Conservation (phyloP, 2,888 invertebrate genomes). For the Ypsolopha scabrella region DNA sequence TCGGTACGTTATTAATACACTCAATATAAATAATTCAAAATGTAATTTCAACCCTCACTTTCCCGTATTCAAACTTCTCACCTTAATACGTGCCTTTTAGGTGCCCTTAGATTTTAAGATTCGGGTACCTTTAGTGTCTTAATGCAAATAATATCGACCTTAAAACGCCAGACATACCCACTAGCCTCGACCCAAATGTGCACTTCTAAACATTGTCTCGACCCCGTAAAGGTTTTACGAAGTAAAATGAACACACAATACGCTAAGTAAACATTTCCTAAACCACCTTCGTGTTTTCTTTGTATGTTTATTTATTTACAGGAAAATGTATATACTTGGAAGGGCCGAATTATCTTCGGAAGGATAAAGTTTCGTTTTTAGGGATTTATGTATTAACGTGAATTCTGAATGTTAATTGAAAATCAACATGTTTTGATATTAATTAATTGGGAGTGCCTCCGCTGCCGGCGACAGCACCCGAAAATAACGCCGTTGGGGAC, state of each 20-base stretch:
- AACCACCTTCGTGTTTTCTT: constrained; percentile 12
- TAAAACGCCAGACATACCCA: constrained; percentile 12
- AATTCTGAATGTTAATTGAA: too few relatives aligned
- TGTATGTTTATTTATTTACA: neutral
- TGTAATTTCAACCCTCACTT: constrained; percentile 21
- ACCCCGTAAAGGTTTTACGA: constrained; percentile 12
- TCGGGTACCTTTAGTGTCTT: constrained; percentile 12
- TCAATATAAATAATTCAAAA: neutral
- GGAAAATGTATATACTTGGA: too few relatives aligned
- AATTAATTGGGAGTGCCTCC: too few relatives aligned
- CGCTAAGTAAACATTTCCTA: constrained; percentile 17
- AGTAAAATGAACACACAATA: constrained; percentile 13
- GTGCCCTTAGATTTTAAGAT: too few relatives aligned
- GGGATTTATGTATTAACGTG: too few relatives aligned
- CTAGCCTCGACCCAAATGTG: constrained; percentile 23
- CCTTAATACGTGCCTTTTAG: too few relatives aligned
- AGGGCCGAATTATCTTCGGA: too few relatives aligned
- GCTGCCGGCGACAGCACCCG: too few relatives aligned
- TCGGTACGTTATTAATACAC: too few relatives aligned
- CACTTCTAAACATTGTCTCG: constrained; percentile 19
- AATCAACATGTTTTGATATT: too few relatives aligned
- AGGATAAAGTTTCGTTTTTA: too few relatives aligned
- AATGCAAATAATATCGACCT: constrained; percentile 43
- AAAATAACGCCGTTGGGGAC: too few relatives aligned
- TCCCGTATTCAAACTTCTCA: constrained; percentile 10